Evolutionary conservation across 2,113 vertebrate species (phyloP).

Genomic region (Erythrolamprus reginae): DNA sequence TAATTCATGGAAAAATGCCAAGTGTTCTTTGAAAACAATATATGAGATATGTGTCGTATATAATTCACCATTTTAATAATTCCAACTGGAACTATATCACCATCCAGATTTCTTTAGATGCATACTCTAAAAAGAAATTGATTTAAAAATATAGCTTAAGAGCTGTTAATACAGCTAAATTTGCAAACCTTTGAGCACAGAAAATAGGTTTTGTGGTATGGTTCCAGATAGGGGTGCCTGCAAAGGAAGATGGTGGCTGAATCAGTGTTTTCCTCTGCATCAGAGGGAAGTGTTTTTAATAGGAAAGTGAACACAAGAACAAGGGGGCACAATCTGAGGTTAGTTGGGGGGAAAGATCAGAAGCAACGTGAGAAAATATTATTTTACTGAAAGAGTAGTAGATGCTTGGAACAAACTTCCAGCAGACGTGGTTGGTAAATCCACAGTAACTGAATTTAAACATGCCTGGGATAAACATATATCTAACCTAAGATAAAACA

Average conservation of each 20-base stretch:
- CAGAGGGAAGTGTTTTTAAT: too few species aligned
- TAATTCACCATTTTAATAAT: conserved; percentile 15
- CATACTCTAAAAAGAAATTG: not conserved
- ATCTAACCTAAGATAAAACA: too few species aligned
- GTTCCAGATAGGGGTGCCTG: not conserved
- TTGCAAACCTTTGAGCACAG: not conserved
- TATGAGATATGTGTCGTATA: conserved; percentile 27
- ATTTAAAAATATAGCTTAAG: not conserved
- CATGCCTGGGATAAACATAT: too few species aligned
- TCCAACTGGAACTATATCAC: conserved; percentile 30
- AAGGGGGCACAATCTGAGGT: too few species aligned
- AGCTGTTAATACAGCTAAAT: not conserved
- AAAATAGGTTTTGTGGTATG: not conserved
- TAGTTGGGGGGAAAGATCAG: too few species aligned
- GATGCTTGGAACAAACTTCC: too few species aligned
- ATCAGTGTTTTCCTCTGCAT: too few species aligned
- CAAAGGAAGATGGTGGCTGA: not conserved
- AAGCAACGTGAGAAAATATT: too few species aligned
- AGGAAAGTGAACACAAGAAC: too few species aligned
- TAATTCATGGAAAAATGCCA: conserved; percentile 34
- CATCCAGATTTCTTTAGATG: not conserved
- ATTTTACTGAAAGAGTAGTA: too few species aligned
- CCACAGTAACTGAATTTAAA: too few species aligned
- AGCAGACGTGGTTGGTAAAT: too few species aligned
- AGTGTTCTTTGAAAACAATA: conserved; percentile 48